Conservation (phyloP, 2,888 invertebrate genomes). For the Linnaemya tessellans region DNA sequence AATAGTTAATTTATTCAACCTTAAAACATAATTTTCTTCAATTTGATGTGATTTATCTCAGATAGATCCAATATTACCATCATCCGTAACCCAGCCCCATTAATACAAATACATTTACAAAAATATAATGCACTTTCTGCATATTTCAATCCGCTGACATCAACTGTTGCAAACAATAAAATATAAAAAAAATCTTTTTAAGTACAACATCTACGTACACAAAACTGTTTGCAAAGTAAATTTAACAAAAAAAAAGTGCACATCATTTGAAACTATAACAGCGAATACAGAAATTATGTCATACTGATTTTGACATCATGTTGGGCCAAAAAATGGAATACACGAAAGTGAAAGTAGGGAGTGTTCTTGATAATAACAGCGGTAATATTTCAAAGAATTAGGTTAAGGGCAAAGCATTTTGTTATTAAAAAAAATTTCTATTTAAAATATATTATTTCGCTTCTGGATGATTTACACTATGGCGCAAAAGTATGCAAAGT, state of each 20-base stretch:
- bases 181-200: neutral
- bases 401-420: slow-evolving; percentile 33
- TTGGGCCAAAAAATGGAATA: slow-evolving; percentile 3
- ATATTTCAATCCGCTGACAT: slow-evolving; percentile 53
- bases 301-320: slow-evolving; percentile 61
- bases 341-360: slow-evolving; percentile 21
- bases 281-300: slow-evolving; percentile 62
- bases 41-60: slow-evolving; percentile 3
- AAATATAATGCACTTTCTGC: neutral
- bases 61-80: neutral
- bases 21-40: slow-evolving; percentile 48
- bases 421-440: neutral
- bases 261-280: slow-evolving; percentile 29
- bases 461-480: neutral
- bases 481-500: neutral
- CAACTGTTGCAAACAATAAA: slow-evolving; percentile 43
- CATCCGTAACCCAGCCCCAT: slow-evolving; percentile 12
- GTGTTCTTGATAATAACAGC: neutral
- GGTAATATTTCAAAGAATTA: slow-evolving; percentile 3
- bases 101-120: slow-evolving; percentile 18
- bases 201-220: neutral
- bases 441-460: neutral
- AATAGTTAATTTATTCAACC: slow-evolving; percentile 39
- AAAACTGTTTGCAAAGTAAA: slow-evolving; percentile 30
- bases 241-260: slow-evolving; percentile 27